phyloP scores from a whole-genome alignment of 2,888 invertebrate species.

The Limnephilus marmoratus region DNA sequence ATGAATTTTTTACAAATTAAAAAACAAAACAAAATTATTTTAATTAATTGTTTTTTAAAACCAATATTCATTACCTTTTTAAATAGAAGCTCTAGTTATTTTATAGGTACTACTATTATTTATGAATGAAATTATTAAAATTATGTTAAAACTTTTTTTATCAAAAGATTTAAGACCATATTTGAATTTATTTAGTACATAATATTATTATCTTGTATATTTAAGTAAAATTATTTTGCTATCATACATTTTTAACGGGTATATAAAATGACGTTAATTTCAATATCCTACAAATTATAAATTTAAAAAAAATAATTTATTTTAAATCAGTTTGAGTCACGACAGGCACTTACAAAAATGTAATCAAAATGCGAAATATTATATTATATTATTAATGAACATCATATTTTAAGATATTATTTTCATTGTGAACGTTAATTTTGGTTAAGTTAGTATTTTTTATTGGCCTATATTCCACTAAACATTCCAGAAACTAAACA shows the following conservation, averaged over 20 bases:
- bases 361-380: neutral
- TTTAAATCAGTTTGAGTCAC: constrained; percentile 20
- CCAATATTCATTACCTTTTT: neutral
- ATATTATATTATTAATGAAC: neutral
- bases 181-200: neutral
- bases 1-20: neutral
- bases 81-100: neutral
- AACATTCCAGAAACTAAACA: neutral
- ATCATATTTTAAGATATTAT: constrained; percentile 14
- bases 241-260: neutral
- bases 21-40: neutral
- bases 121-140: neutral
- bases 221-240: neutral
- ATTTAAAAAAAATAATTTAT: neutral
- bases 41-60: neutral
- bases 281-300: neutral
- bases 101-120: neutral
- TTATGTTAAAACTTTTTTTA: neutral
- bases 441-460: constrained; percentile 16
- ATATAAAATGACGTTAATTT: neutral
- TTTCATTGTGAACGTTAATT: constrained; percentile 29
- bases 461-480: constrained; percentile 14
- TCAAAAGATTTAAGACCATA: neutral
- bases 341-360: neutral
- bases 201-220: neutral